Evolutionary conservation across 2,113 vertebrate genomes (phyloP).

Genomic region (Sturnira hondurensis): DNA sequence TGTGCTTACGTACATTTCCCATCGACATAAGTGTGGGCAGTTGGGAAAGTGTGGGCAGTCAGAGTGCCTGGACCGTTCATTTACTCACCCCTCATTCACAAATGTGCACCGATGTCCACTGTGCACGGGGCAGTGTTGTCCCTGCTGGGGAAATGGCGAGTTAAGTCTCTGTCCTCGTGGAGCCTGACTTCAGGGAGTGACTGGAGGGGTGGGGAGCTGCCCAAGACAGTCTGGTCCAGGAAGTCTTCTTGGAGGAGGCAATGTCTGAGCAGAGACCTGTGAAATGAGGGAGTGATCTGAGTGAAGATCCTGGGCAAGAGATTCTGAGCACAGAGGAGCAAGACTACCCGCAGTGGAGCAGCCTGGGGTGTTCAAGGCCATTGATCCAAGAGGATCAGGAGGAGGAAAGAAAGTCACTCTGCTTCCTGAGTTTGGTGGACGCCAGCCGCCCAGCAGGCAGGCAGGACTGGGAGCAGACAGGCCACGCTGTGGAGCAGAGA

Average conservation of each 20-base stretch:
- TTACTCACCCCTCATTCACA: not conserved
- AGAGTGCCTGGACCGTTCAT: not conserved
- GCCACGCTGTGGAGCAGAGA: not conserved
- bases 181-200: not conserved
- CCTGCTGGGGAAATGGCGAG: not conserved
- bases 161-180: not conserved
- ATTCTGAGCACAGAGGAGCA: not conserved
- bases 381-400: not conserved
- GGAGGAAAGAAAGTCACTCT: rapidly evolving
- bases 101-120: not conserved
- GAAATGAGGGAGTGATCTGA: not conserved
- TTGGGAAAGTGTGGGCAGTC: not conserved
- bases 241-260: no score
- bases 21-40: no score
- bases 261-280: no score
- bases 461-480: not conserved
- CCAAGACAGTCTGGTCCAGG: not conserved
- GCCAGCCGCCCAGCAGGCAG: not conserved
- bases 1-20: not conserved
- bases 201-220: not conserved
- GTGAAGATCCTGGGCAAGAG: not conserved
- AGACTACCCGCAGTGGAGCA: not conserved
- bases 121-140: not conserved
- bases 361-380: not conserved
- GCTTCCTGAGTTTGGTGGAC: no score